Evolutionary conservation across 2,113 vertebrate species (phyloP).

Genomic region (Toxotes chatareus): DNA sequence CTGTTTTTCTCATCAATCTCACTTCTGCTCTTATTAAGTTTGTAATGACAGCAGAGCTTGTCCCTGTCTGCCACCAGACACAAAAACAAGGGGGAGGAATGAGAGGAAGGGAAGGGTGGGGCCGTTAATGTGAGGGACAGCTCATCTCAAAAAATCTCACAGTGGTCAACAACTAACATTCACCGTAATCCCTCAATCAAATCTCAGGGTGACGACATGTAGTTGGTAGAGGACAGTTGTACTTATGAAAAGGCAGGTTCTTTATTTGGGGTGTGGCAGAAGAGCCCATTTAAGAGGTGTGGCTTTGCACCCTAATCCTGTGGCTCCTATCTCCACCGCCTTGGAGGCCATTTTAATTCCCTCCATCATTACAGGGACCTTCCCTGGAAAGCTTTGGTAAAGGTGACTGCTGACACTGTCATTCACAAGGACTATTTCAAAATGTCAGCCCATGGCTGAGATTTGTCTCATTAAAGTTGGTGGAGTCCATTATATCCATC

Average conservation of each 20-base stretch:
- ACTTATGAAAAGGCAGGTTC: conserved; percentile 33
- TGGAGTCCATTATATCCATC: conserved; percentile 73
- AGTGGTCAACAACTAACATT: conserved; percentile 71
- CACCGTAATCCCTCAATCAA: conserved; percentile 61
- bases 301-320: conserved; percentile 79
- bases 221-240: conserved; percentile 22
- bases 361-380: conserved; percentile 79
- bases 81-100: conserved; percentile 36
- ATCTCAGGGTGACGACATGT: conserved; percentile 47
- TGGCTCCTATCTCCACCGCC: conserved; percentile 54
- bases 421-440: conserved; percentile 83
- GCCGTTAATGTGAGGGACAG: conserved; percentile 61
- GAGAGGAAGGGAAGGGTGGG: conserved; percentile 41
- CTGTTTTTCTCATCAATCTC: conserved; percentile 83
- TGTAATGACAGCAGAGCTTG: conserved; percentile 79
- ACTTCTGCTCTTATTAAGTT: conserved; percentile 83
- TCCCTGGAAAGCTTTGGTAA: conserved; percentile 79
- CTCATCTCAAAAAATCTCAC: conserved; percentile 69
- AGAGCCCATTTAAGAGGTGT: conserved; percentile 70
- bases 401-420: conserved; percentile 85
- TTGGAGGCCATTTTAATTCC: conserved; percentile 83
- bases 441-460: conserved; percentile 84
- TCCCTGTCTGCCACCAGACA: conserved; percentile 69
- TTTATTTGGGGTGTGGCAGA: conserved; percentile 65
- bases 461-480: conserved; percentile 85